Percentiles rank a stretch among this genome's conserved stretches.
phyloP scores from a whole-genome alignment of 2,888 invertebrate species.

The Mimachlamys varia region DNA sequence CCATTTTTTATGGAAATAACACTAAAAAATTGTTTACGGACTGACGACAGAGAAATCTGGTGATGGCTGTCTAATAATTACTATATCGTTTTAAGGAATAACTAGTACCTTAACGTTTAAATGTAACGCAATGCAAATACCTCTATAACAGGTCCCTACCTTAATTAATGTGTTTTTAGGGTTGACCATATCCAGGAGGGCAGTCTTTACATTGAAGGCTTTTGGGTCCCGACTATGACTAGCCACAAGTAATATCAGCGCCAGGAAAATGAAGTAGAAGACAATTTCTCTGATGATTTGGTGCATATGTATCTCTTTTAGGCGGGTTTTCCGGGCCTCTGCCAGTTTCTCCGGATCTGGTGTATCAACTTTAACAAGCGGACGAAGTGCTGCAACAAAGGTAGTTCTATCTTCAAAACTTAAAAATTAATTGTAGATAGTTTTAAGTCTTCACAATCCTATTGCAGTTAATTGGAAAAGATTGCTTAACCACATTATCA shows the following conservation, averaged over 20 bases:
- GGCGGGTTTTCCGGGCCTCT: constrained; percentile 56
- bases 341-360: constrained; percentile 59
- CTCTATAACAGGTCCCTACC: background rate
- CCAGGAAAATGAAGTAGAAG: constrained; percentile 65
- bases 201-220: constrained; percentile 61
- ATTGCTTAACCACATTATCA: too few relatives aligned
- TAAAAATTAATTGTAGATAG: background rate
- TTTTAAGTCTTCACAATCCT: too few relatives aligned
- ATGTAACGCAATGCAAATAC: background rate
- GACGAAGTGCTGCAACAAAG: constrained; percentile 53
- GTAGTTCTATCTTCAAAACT: background rate
- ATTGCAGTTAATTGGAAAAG: too few relatives aligned
- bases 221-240: constrained; percentile 66
- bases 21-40: too few relatives aligned
- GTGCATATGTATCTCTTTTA: constrained; percentile 66
- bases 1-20: too few relatives aligned
- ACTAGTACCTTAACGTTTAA: too few relatives aligned
- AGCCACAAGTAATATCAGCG: constrained; percentile 65
- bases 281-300: constrained; percentile 63
- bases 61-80: too few relatives aligned
- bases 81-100: too few relatives aligned
- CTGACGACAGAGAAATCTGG: too few relatives aligned
- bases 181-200: constrained; percentile 58
- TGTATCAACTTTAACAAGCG: constrained; percentile 54
- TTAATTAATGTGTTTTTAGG: constrained; percentile 43